These are phyloP conservation scores for Horisme vitalbata DNA, from an alignment of 2,888 invertebrate species.

Conservation along the genomic window DNA sequence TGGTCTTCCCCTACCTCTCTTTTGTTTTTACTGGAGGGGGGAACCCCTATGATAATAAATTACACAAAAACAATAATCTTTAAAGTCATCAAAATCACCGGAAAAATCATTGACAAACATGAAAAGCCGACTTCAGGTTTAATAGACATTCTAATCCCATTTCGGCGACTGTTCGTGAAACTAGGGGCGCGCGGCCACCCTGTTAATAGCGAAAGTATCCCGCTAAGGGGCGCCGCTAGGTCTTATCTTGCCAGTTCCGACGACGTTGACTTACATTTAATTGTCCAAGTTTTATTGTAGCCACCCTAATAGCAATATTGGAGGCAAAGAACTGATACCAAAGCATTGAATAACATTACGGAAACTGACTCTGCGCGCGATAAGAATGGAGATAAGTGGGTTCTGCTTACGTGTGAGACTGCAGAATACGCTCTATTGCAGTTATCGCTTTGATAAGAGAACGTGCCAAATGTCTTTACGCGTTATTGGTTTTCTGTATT, in stretches of 20 bases:
- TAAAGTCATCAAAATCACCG: conserved; percentile 21
- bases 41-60: background rate
- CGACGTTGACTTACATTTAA: conserved; percentile 75
- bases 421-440: conserved; percentile 32
- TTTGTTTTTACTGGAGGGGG: too few species aligned
- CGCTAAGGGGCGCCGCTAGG: conserved; percentile 65
- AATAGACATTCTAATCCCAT: conserved; percentile 58
- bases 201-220: conserved; percentile 70
- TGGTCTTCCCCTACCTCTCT: too few species aligned
- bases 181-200: conserved; percentile 56
- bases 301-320: conserved; percentile 69
- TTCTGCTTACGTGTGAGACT: conserved; percentile 31
- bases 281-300: conserved; percentile 79
- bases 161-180: conserved; percentile 54
- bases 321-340: conserved; percentile 57
- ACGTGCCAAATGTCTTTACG: conserved; percentile 34
- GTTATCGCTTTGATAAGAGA: conserved; percentile 30
- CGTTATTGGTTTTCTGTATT: conserved; percentile 20
- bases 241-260: conserved; percentile 71
- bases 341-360: conserved; percentile 54
- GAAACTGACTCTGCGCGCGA: conserved; percentile 41
- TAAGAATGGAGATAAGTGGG: conserved; percentile 34
- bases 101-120: conserved; percentile 40
- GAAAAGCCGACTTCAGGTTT: conserved; percentile 41
- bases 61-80: conserved; percentile 12